These are phyloP conservation scores for Potamilus streckersoni DNA, from an alignment of 1,140 invertebrate species.

Conservation along the genomic window DNA sequence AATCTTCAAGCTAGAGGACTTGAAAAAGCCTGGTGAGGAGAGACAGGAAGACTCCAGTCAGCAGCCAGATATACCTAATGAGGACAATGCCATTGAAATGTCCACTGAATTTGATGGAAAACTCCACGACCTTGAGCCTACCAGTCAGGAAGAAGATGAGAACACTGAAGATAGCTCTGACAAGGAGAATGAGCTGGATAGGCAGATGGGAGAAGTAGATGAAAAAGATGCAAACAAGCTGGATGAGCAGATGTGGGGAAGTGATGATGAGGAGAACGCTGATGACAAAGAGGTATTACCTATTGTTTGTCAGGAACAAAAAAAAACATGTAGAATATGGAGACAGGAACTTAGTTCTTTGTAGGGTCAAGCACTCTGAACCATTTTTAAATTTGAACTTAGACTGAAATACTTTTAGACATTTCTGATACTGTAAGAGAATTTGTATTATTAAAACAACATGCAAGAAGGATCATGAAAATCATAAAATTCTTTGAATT, in stretches of 20 bases:
- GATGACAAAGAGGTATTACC: slow-evolving; percentile 32
- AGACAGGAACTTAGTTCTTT: no score
- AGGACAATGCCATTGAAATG: slow-evolving; percentile 96
- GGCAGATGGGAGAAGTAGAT: slow-evolving; percentile 95
- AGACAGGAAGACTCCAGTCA: slow-evolving; percentile 59
- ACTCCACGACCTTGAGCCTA: slow-evolving; percentile 81
- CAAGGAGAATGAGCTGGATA: slow-evolving; percentile 78
- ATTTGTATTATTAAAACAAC: no score
- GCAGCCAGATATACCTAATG: slow-evolving; percentile 74
- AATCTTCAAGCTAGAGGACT: slow-evolving; percentile 81
- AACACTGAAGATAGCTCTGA: slow-evolving; percentile 76
- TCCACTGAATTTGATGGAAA: slow-evolving; percentile 91
- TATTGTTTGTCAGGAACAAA: background rate
- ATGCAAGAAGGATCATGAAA: no score
- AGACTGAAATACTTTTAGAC: no score
- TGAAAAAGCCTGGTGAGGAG: slow-evolving; percentile 79
- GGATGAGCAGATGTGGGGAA: slow-evolving; percentile 85
- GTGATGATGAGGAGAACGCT: slow-evolving; percentile 76
- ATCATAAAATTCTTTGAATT: no score
- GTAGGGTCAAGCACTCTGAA: no score
- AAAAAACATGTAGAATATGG: no score
- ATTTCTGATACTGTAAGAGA: no score
- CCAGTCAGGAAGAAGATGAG: slow-evolving; percentile 71
- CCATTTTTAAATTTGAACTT: no score
- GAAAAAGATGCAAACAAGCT: slow-evolving; percentile 81